These are phyloP conservation scores for Scaptomyza polygonia DNA, from an alignment of 2,888 invertebrate genomes.

Conservation along the genomic window DNA sequence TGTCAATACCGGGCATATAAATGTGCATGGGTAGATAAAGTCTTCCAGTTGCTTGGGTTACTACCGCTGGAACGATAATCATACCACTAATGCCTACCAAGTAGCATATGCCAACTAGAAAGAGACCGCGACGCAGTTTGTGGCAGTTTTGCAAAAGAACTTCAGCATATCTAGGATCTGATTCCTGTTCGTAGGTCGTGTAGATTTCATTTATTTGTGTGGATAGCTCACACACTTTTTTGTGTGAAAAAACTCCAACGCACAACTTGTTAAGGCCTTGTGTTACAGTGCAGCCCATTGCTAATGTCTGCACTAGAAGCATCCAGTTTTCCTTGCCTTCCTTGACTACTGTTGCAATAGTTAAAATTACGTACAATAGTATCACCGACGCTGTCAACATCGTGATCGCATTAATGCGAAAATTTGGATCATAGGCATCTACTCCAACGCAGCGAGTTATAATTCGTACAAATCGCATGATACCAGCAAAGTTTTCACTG, in stretches of 20 bases:
- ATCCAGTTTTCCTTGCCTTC: slow-evolving; percentile 47
- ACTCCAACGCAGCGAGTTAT: slow-evolving; percentile 40
- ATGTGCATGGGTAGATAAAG: slow-evolving; percentile 57
- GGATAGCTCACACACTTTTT: slow-evolving; percentile 22
- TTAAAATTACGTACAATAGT: slow-evolving; percentile 33
- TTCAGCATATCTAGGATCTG: slow-evolving; percentile 31
- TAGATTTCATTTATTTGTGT: slow-evolving; percentile 36
- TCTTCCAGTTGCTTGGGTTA: slow-evolving; percentile 17
- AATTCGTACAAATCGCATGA: slow-evolving; percentile 41
- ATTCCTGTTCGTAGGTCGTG: slow-evolving; percentile 31
- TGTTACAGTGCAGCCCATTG: slow-evolving; percentile 55
- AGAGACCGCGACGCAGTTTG: slow-evolving; percentile 15
- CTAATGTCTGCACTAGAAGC: slow-evolving; percentile 46
- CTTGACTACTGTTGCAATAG: slow-evolving; percentile 35
- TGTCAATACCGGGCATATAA: slow-evolving; percentile 57
- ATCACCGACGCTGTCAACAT: slow-evolving; percentile 12
- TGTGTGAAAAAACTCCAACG: slow-evolving; percentile 21
- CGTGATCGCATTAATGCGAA: slow-evolving; percentile 27
- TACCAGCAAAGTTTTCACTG: slow-evolving; percentile 15
- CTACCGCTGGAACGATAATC: slow-evolving; percentile 16
- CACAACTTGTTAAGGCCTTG: slow-evolving; percentile 57
- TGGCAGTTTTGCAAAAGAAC: slow-evolving; percentile 27
- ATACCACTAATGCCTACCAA: slow-evolving; percentile 15
- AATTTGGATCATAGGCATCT: slow-evolving; percentile 48
- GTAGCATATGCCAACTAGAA: slow-evolving; percentile 25